Percentiles rank a stretch among this genome's conserved stretches.
Conservation (phyloP, 2,888 invertebrate species). For the Dynastes hyllus region DNA sequence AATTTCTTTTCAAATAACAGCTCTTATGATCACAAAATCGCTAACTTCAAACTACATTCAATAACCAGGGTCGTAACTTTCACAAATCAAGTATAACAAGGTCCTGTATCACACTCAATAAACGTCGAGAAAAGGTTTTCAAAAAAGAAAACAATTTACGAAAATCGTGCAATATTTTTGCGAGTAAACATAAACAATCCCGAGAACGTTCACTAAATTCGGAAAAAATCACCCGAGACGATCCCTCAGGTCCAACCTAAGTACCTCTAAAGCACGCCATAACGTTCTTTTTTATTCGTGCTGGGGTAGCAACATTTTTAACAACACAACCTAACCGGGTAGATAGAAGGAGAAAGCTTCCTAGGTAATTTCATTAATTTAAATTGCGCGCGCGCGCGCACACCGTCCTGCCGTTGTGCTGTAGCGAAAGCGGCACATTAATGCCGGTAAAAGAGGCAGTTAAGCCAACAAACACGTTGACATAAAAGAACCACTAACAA, state of each 20-base stretch:
- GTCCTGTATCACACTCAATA: background rate
- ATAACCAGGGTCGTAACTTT: no score
- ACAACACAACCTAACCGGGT: constrained; percentile 21
- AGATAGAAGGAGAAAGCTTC: background rate
- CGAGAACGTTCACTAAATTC: constrained; percentile 15
- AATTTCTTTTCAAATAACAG: no score
- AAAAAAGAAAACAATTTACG: constrained; percentile 21
- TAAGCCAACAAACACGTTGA: constrained; percentile 48
- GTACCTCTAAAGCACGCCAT: constrained; percentile 21
- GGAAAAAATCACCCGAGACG: constrained; percentile 16
- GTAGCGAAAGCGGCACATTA: constrained; percentile 12
- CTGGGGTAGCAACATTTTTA: constrained; percentile 38
- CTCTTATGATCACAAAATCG: no score
- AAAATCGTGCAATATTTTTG: constrained; percentile 7
- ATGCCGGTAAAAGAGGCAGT: constrained; percentile 38
- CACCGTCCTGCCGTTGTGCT: background rate
- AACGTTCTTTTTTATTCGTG: constrained; percentile 26
- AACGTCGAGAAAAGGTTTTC: background rate
- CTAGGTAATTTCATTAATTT: constrained; percentile 44
- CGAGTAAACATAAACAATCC: constrained; percentile 24
- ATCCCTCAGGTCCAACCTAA: constrained; percentile 2
- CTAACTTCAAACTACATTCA: no score
- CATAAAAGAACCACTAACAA: constrained; percentile 57
- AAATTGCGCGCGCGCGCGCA: background rate
- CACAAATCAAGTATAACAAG: no score